Conservation (phyloP, 1,140 invertebrate genomes). For the Eupeodes corollae region DNA sequence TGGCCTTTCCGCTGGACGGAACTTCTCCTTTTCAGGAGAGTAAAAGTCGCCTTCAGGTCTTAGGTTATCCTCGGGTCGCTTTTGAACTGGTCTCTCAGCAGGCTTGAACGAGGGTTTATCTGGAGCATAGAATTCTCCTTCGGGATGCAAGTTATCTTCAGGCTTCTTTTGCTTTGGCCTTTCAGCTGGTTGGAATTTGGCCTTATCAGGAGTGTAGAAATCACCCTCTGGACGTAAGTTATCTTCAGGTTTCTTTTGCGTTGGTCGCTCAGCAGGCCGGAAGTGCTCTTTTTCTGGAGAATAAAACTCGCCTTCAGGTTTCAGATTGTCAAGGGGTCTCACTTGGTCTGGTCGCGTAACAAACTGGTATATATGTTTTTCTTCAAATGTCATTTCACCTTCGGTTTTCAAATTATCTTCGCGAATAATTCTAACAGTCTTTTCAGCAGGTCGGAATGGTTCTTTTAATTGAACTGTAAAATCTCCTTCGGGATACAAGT, state of each 20-base stretch:
- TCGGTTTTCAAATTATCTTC: slow-evolving; percentile 50
- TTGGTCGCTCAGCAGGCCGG: slow-evolving; percentile 17
- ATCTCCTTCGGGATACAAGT: slow-evolving; percentile 46
- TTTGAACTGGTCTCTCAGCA: slow-evolving; percentile 35
- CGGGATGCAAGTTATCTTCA: slow-evolving; percentile 44
- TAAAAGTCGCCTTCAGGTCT: slow-evolving; percentile 39
- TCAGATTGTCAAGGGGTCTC: slow-evolving; percentile 36
- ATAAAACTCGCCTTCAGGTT: slow-evolving; percentile 44
- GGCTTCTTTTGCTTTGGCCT: slow-evolving; percentile 32
- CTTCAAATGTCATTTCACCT: slow-evolving; percentile 41
- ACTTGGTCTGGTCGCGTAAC: slow-evolving; percentile 36
- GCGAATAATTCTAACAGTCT: slow-evolving; percentile 34
- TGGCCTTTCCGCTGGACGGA: slow-evolving; percentile 22
- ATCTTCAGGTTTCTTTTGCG: slow-evolving; percentile 39
- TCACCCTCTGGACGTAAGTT: slow-evolving; percentile 49
- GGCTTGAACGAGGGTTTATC: slow-evolving; percentile 6
- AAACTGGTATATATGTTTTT: slow-evolving; percentile 14
- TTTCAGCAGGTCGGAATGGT: slow-evolving; percentile 29
- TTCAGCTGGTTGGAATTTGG: slow-evolving; percentile 32
- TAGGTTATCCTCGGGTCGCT: slow-evolving; percentile 41
- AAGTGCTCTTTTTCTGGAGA: slow-evolving; percentile 28
- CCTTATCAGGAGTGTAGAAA: slow-evolving; percentile 40
- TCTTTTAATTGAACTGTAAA: slow-evolving; percentile 41
- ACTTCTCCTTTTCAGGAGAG: slow-evolving; percentile 11
- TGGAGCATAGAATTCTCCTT: slow-evolving; percentile 23